Conservation (phyloP, 2,797 vertebrate genomes). For the Argentina silus region DNA sequence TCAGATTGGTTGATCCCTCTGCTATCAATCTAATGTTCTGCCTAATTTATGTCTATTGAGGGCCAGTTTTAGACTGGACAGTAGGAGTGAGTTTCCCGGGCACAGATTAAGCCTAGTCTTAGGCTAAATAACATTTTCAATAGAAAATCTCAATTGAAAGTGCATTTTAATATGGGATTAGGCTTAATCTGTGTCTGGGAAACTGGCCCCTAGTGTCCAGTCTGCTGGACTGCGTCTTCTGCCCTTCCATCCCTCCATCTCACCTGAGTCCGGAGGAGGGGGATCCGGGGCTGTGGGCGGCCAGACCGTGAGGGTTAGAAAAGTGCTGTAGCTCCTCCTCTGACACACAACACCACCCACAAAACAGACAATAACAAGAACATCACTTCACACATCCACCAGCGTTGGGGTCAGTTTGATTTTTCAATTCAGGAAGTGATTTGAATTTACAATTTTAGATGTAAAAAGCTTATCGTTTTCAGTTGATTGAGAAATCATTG, state of each 20-base stretch:
- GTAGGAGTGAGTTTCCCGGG: no score
- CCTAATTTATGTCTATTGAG: neutral
- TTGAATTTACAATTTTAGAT: no score
- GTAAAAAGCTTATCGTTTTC: no score
- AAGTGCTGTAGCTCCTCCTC: constrained; percentile 84
- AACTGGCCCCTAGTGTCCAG: no score
- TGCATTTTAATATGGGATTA: no score
- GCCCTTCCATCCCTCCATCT: constrained; percentile 23
- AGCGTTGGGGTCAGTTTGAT: constrained; percentile 5
- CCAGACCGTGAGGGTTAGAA: constrained; percentile 84
- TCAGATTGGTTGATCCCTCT: neutral
- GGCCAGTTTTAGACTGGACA: no score
- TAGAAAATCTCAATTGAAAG: no score
- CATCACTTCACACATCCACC: constrained; percentile 60
- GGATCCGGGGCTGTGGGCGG: constrained; percentile 83
- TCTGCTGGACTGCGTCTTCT: neutral
- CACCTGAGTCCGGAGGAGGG: constrained; percentile 79
- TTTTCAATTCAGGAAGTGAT: no score
- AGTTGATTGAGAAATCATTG: no score
- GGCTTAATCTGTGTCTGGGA: no score
- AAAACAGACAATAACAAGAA: constrained; percentile 70
- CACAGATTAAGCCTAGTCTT: no score
- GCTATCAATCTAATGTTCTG: neutral
- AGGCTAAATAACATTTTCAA: no score
- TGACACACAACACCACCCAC: constrained; percentile 64